A percentile compares a stretch with the other conserved stretches of the same genome.
Evolutionary conservation across 30 jellyfish, hydroid and myxozoan genomes (phyloP).

Genomic region (Catostylus mosaicus): DNA sequence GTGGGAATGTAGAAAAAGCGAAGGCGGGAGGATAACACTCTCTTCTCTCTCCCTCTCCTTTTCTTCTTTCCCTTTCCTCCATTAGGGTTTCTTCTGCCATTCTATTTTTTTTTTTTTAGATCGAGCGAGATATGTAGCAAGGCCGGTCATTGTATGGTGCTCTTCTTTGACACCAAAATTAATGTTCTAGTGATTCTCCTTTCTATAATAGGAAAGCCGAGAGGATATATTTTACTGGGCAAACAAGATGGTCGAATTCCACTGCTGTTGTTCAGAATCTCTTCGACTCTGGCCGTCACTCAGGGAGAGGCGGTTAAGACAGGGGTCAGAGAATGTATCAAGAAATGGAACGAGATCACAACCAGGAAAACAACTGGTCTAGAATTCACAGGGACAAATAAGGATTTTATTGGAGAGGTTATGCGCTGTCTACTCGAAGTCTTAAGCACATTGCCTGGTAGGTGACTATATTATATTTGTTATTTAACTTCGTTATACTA

Average conservation of each 20-base stretch:
- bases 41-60: no score
- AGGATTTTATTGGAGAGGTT: slow-evolving; percentile 39
- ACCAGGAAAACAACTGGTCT: slow-evolving; percentile 5
- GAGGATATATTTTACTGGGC: slow-evolving; percentile 69
- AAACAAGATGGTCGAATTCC: slow-evolving; percentile 74
- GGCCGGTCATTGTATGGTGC: no score
- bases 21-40: no score
- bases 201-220: slow-evolving; percentile 63
- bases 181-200: no score
- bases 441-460: slow-evolving; percentile 42
- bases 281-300: slow-evolving; percentile 75
- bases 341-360: slow-evolving; percentile 61
- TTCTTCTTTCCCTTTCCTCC: no score
- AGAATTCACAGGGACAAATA: slow-evolving; percentile 2
- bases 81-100: no score
- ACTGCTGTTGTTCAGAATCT: slow-evolving; percentile 60
- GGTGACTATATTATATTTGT: not conserved
- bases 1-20: no score
- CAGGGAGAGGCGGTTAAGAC: slow-evolving; percentile 35
- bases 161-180: no score
- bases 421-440: slow-evolving; percentile 21
- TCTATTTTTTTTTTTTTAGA: no score
- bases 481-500: no score
- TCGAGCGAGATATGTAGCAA: no score
- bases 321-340: slow-evolving; percentile 49